These are phyloP conservation scores for Solea senegalensis DNA, from an alignment of 2,113 vertebrate genomes.

Conservation along the genomic window DNA sequence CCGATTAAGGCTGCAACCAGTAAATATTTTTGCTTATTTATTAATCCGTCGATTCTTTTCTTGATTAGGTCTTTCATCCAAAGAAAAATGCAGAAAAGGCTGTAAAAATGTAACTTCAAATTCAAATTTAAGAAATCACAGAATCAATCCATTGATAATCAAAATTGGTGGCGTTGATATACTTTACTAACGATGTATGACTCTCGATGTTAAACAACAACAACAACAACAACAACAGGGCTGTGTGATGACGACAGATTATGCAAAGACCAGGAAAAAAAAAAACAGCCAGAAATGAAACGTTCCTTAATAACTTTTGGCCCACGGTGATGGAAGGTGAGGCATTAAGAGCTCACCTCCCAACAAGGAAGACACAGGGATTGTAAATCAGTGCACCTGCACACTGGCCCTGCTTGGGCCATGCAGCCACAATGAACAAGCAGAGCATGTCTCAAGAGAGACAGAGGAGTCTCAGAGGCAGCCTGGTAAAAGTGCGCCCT, in stretches of 20 bases:
- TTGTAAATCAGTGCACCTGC: constrained; percentile 61
- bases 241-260: neutral
- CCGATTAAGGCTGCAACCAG: no score
- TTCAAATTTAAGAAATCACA: no score
- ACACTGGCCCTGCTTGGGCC: constrained; percentile 45
- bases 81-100: no score
- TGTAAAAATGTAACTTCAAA: no score
- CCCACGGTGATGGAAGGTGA: neutral
- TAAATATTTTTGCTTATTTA: no score
- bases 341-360: constrained; percentile 7
- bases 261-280: neutral
- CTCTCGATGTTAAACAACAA: neutral
- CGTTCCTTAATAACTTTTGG: neutral
- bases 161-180: no score
- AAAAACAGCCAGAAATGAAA: constrained; percentile 7
- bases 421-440: constrained; percentile 45
- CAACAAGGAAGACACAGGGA: constrained; percentile 17
- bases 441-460: constrained; percentile 62
- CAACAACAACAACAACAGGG: neutral
- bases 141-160: no score
- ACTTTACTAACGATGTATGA: neutral
- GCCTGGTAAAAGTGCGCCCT: constrained; percentile 67
- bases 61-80: no score
- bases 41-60: no score
- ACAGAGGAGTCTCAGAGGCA: constrained; percentile 66